Conservation (phyloP, 2,888 invertebrate species). For the Scaptomyza cyrtandrae region DNA sequence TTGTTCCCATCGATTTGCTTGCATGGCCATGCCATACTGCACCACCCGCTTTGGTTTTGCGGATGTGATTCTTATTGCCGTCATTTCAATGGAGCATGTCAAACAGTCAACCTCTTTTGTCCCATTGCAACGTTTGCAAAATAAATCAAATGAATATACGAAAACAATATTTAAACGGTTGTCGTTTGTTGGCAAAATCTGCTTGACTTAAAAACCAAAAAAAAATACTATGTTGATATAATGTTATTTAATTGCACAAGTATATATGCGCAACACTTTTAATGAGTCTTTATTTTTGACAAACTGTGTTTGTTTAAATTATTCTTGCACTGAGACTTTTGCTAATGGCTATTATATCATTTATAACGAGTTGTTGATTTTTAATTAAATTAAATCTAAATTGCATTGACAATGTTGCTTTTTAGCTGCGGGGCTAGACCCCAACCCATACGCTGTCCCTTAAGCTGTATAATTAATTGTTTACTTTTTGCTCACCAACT, state of each 20-base stretch:
- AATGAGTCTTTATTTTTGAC: neutral
- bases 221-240: neutral
- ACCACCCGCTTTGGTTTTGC: conserved; percentile 18
- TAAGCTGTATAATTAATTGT: conserved; percentile 72
- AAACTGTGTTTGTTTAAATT: conserved; percentile 1
- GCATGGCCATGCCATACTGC: conserved; percentile 18
- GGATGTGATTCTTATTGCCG: conserved; percentile 22
- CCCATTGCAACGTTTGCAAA: neutral
- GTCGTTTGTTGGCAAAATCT: neutral
- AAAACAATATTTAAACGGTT: neutral
- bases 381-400: conserved; percentile 66
- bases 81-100: conserved; percentile 29
- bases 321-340: conserved; percentile 11
- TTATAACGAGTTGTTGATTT: conserved; percentile 67
- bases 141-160: neutral
- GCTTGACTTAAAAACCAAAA: neutral
- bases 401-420: conserved; percentile 57
- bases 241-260: neutral
- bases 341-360: conserved; percentile 35
- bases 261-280: neutral
- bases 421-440: neutral
- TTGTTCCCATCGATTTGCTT: conserved; percentile 45
- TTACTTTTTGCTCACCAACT: conserved; percentile 55
- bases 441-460: conserved; percentile 34
- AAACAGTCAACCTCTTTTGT: conserved; percentile 24